Evolutionary conservation across 2,113 vertebrate species (phyloP).

Genomic region (Dendrocopos noguchii): DNA sequence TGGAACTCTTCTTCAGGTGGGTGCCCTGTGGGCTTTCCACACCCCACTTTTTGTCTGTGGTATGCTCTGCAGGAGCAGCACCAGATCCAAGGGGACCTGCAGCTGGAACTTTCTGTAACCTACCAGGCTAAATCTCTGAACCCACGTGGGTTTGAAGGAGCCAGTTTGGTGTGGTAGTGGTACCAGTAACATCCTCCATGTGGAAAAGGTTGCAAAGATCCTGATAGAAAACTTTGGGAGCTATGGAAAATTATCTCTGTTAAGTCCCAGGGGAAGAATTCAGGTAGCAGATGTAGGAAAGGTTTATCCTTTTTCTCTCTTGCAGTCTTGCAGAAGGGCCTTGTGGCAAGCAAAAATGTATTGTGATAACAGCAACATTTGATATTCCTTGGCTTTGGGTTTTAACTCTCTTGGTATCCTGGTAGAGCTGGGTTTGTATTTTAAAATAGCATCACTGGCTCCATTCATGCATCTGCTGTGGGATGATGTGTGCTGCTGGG

Average conservation of each 20-base stretch:
- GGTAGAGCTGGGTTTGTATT: accelerated
- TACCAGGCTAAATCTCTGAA: neutral
- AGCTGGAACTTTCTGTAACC: neutral
- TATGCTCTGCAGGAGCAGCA: neutral
- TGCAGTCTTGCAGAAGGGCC: neutral
- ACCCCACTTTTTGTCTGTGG: neutral
- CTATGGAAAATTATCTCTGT: neutral
- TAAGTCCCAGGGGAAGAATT: neutral
- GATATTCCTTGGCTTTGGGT: neutral
- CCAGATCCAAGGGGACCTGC: neutral
- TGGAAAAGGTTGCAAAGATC: neutral
- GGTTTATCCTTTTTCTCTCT: neutral
- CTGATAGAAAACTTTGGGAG: neutral
- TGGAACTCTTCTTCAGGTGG: neutral
- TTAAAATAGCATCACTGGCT: neutral
- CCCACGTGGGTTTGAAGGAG: neutral
- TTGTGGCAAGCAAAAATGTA: neutral
- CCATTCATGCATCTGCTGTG: neutral
- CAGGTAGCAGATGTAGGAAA: neutral
- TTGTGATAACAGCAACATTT: neutral
- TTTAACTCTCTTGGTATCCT: neutral
- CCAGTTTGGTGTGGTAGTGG: no score
- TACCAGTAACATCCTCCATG: no score
- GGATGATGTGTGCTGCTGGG: neutral
- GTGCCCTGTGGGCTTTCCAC: neutral